Percentiles rank a stretch among this genome's conserved stretches.
phyloP scores from a whole-genome alignment of 2,113 vertebrate species.

The Indicator maculatus region DNA sequence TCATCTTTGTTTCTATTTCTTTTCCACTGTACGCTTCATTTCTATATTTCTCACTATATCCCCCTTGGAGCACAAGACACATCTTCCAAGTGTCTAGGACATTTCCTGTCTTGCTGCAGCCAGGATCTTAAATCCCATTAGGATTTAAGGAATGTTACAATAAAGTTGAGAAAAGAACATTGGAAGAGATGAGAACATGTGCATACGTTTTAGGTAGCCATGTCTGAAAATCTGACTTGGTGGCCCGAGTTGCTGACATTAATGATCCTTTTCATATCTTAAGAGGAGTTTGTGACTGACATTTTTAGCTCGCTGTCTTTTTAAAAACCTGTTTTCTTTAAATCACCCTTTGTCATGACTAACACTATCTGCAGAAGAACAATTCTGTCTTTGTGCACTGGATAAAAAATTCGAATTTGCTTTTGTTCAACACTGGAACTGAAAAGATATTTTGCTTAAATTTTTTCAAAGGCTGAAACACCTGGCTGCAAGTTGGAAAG shows the following conservation, averaged over 20 bases:
- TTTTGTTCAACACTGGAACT: background rate
- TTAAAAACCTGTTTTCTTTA: background rate
- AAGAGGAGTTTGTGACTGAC: background rate
- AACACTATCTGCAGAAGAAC: background rate
- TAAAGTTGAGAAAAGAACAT: background rate
- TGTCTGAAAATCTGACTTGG: background rate
- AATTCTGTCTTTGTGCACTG: background rate
- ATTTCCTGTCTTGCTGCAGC: background rate
- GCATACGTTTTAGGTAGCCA: background rate
- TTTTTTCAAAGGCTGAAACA: background rate
- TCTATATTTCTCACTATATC: background rate
- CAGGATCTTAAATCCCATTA: background rate
- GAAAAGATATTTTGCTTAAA: background rate
- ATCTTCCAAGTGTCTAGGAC: background rate
- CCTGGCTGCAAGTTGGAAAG: background rate
- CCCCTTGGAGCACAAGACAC: background rate
- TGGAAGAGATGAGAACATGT: background rate
- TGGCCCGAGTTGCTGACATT: background rate
- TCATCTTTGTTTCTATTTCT: background rate
- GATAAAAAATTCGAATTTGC: background rate
- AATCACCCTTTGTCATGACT: background rate
- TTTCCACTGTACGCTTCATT: background rate
- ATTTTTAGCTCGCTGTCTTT: background rate
- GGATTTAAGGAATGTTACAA: background rate
- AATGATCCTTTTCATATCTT: background rate